These are phyloP conservation scores for Acrocephalus scirpaceus DNA, from an alignment of 2,797 vertebrate species.

Conservation along the genomic window DNA sequence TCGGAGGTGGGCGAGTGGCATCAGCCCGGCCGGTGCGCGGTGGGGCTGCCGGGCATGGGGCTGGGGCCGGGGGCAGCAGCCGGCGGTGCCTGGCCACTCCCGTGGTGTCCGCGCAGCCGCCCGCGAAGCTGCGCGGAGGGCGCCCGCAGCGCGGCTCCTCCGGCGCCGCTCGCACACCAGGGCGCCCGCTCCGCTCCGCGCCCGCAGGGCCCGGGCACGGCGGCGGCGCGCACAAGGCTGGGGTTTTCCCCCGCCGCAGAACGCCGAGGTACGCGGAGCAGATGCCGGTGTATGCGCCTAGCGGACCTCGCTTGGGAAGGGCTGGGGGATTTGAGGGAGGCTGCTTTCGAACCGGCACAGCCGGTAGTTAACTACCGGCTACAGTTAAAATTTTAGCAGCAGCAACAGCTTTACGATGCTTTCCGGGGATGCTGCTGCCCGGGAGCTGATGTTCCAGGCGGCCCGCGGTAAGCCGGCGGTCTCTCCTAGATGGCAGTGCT, in stretches of 20 bases:
- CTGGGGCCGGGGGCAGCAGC: background rate
- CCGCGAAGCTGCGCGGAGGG: background rate
- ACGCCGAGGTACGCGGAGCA: background rate
- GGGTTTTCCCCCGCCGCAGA: background rate
- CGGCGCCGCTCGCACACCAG: background rate
- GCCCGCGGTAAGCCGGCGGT: background rate
- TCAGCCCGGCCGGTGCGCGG: background rate
- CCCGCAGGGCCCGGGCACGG: background rate
- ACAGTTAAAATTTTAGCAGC: background rate
- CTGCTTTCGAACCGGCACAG: background rate
- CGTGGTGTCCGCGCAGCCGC: background rate
- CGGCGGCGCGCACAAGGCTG: background rate
- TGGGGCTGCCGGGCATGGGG: background rate
- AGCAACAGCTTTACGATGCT: constrained; percentile 16
- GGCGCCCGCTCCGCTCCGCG: background rate
- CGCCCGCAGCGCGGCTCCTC: background rate
- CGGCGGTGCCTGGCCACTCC: background rate
- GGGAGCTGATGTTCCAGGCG: background rate
- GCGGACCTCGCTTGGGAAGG: background rate
- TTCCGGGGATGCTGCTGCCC: background rate
- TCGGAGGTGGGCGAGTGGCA: background rate
- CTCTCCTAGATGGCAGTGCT: constrained; percentile 39
- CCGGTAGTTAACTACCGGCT: background rate
- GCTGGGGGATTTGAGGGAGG: too few relatives aligned
- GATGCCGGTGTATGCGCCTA: background rate